phyloP scores from a whole-genome alignment of 2,797 vertebrate species.

The Epinephelus coioides region DNA sequence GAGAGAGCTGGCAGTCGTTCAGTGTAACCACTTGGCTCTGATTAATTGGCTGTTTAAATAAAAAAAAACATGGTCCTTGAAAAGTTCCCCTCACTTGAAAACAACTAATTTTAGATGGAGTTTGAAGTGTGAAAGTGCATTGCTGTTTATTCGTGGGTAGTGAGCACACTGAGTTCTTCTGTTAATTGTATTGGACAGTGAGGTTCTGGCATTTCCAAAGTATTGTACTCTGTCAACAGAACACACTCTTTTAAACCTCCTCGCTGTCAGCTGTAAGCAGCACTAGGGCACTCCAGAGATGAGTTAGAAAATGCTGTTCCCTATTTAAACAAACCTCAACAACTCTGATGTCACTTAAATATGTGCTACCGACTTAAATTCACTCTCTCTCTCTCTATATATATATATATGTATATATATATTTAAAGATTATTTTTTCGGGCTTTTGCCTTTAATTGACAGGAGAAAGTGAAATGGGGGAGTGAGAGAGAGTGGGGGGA shows the following conservation, averaged over 20 bases:
- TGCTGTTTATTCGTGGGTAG: constrained; percentile 38
- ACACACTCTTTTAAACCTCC: constrained; percentile 20
- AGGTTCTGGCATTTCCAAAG: constrained; percentile 25
- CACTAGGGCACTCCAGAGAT: constrained; percentile 7
- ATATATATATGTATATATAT: too few species aligned
- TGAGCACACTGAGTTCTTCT: constrained; percentile 25
- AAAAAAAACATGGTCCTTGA: constrained; percentile 43
- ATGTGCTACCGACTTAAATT: background rate
- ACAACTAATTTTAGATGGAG: constrained; percentile 33
- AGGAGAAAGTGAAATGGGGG: too few species aligned
- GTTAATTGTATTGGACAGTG: constrained; percentile 28
- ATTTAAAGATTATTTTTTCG: too few species aligned
- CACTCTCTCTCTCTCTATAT: background rate
- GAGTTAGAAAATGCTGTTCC: background rate
- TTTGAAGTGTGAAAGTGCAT: constrained; percentile 45
- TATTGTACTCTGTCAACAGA: constrained; percentile 18
- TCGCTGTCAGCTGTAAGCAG: background rate
- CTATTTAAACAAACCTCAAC: constrained; percentile 9
- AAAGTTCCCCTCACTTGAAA: constrained; percentile 38
- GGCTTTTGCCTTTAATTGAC: too few species aligned
- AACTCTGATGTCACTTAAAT: constrained; percentile 1
- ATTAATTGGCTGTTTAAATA: constrained; percentile 47
- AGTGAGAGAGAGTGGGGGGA: too few species aligned
- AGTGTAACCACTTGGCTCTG: constrained; percentile 42
- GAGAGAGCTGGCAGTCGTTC: constrained; percentile 31